Base-by-base conservation (phyloP, 2,888 invertebrate species). In the Drosophila recens region DNA sequence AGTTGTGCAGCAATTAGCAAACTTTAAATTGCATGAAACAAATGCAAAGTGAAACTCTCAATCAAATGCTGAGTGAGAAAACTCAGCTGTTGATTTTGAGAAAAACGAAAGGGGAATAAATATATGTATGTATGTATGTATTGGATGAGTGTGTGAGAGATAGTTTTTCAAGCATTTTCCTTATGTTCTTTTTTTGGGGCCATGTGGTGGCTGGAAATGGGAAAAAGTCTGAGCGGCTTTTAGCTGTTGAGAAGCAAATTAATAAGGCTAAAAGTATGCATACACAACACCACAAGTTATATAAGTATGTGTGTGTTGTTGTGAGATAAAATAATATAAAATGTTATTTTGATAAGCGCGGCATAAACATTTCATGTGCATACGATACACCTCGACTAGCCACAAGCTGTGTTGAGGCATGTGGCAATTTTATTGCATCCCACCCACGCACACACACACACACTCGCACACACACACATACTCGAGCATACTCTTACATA, bases 391-490 rank as follows among this genome's bases (percentile, higher is more conserved):
- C 76, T 58, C 46, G 46, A 27, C 57, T 71, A 70, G 76, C 71
- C 66, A 45, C 72, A 71, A 62, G 59, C 62, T 61, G 65, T 57
- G 53, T 49, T 65, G 71, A 17, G 67, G 67, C 62, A 56, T 68
- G 80, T 66, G 68, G 77, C 59, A 78, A 52, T 61, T 80, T 77
- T 76, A 80, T 76, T 77, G 77, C 72, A 67, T 61, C 43, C 40
- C 64, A n/a, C 65, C 64, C 71, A 64, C 76, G 45, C 67, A 67
- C 66, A 75, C 70, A 38, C 53, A 49, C 51, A 45, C 27, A 17
- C 23, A 57, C 48, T 45, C 52, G 33, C 34, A 33, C 27, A 64
- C 23, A 38, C 27, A 34, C 40, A n/a, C 23, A 42, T 4, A 38
- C 38, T 51, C 48, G 67, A 52, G 4, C 56, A 62, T 33, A 38